Evolutionary conservation across 2,888 invertebrate species (phyloP).

Genomic region (Ethmia dodecea): DNA sequence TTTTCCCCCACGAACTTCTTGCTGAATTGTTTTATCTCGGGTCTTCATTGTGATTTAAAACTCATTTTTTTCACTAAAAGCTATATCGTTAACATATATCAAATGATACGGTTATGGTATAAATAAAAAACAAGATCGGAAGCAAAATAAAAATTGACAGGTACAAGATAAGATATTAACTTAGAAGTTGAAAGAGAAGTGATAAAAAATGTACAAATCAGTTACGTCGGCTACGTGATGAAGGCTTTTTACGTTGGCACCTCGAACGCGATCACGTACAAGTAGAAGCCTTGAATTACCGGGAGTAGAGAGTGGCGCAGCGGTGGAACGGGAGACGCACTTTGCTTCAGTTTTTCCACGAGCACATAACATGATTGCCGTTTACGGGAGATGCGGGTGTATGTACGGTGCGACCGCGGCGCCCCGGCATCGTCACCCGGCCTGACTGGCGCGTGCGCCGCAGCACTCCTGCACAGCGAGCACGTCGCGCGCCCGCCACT

Average conservation of each 20-base stretch:
- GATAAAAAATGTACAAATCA: slow-evolving; percentile 59
- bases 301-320: slow-evolving; percentile 19
- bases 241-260: slow-evolving; percentile 57
- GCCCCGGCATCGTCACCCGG: slow-evolving; percentile 36
- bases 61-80: slow-evolving; percentile 16
- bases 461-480: slow-evolving; percentile 32
- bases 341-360: slow-evolving; percentile 44
- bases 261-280: slow-evolving; percentile 52
- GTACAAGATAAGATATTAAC: slow-evolving; percentile 59
- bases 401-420: slow-evolving; percentile 35
- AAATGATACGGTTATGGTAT: slow-evolving; percentile 23
- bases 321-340: slow-evolving; percentile 21
- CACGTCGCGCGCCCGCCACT: slow-evolving; percentile 30
- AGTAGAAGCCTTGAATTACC: slow-evolving; percentile 55
- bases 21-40: slow-evolving; percentile 42
- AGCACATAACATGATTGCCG: slow-evolving; percentile 31
- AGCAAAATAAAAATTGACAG: slow-evolving; percentile 21
- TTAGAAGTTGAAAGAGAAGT: slow-evolving; percentile 52
- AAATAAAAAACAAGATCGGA: slow-evolving; percentile 35
- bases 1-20: slow-evolving; percentile 31
- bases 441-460: slow-evolving; percentile 42
- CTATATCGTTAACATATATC: slow-evolving; percentile 13
- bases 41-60: slow-evolving; percentile 49
- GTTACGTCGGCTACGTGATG: slow-evolving; percentile 49
- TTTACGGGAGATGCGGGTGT: slow-evolving; percentile 9